Conservation (phyloP, 2,113 vertebrate species). For the Epinephelus fuscoguttatus region DNA sequence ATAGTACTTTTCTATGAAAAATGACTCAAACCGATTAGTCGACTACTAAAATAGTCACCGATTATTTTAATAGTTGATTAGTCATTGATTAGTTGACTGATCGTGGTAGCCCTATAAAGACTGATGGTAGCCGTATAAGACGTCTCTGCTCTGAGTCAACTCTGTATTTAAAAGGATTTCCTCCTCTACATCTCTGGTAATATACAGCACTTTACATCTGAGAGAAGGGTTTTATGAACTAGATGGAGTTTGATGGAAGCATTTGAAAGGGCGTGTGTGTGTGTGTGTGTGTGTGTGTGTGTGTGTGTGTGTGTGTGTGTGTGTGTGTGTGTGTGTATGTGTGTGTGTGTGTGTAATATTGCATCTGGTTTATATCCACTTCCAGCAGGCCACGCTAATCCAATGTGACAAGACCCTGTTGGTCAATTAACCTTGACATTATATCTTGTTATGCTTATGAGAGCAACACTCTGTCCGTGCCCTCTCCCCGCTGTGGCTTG, state of each 20-base stretch:
- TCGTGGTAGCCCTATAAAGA: too few species aligned
- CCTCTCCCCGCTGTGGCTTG: conserved; percentile 49
- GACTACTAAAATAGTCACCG: too few species aligned
- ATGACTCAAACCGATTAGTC: too few species aligned
- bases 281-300: conserved; percentile 40
- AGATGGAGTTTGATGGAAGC: conserved; percentile 12
- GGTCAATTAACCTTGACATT: conserved; percentile 84
- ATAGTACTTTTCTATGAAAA: too few species aligned
- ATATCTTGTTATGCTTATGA: conserved; percentile 75
- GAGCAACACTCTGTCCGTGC: conserved; percentile 44
- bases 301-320: conserved; percentile 40
- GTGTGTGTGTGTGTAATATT: conserved; percentile 51
- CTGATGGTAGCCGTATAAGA: neutral
- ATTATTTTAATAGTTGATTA: too few species aligned
- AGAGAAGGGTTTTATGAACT: conserved; percentile 14
- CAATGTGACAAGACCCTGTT: conserved; percentile 78
- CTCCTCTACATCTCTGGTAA: conserved; percentile 6
- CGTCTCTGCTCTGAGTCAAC: conserved; percentile 1
- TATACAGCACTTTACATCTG: conserved; percentile 22
- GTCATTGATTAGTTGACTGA: too few species aligned
- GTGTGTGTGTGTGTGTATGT: conserved; percentile 36
- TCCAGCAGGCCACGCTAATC: conserved; percentile 72
- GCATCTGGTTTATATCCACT: conserved; percentile 66
- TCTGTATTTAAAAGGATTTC: conserved; percentile 15
- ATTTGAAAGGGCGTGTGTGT: conserved; percentile 21